phyloP scores from a whole-genome alignment of 2,888 invertebrate genomes.

The Morpho deidamia region DNA sequence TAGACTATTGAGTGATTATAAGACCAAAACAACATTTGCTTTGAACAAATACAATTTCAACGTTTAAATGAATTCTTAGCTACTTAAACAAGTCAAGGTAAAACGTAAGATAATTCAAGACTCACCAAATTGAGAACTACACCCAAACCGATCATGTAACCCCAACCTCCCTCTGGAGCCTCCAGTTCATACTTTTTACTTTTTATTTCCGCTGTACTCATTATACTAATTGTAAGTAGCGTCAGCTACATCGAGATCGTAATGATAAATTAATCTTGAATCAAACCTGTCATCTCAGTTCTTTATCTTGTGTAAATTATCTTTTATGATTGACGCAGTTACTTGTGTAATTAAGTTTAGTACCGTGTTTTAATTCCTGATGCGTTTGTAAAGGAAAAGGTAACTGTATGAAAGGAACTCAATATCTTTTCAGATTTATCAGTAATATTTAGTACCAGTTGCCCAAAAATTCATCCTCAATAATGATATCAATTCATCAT shows the following conservation, averaged over 20 bases:
- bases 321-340: conserved; percentile 3
- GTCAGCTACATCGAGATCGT: conserved; percentile 9
- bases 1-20: not conserved
- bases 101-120: too few species aligned
- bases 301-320: conserved; percentile 1
- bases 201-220: conserved; percentile 34
- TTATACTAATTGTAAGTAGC: conserved; percentile 17
- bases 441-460: too few species aligned
- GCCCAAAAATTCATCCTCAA: too few species aligned
- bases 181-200: conserved; percentile 40
- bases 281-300: not conserved
- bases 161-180: conserved; percentile 84
- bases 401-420: too few species aligned
- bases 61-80: too few species aligned
- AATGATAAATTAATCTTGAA: conserved; percentile 12
- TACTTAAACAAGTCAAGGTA: too few species aligned
- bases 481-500: too few species aligned
- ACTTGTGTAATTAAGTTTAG: not conserved
- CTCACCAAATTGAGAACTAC: conserved; percentile 81
- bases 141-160: conserved; percentile 81
- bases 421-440: too few species aligned
- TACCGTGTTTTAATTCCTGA: not conserved
- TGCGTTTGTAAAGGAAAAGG: too few species aligned
- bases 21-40: too few species aligned
- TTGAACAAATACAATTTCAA: too few species aligned